Evolutionary conservation across 64 coral and sea anemone genomes (phyloP), one percentile per base, ranked within the genome.

Genomic region (Anthopleura sola): DNA sequence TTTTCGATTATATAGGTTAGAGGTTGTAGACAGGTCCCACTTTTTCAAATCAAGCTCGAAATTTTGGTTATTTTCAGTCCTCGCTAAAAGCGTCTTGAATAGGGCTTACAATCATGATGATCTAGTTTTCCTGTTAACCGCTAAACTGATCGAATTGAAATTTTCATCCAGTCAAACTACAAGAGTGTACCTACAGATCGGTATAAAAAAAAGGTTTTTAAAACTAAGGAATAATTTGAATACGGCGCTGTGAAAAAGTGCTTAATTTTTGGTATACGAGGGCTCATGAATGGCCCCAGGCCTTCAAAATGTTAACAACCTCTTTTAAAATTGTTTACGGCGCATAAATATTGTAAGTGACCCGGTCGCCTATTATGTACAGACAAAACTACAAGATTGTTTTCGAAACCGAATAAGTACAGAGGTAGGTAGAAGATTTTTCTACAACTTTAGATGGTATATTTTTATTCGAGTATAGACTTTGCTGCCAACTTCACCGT

Each of bases 41-140:
- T 66, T 66, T 66, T 66, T 66, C 60, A 66, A 66, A 26, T 66
- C 60, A 66, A 66, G 60, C 60, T 66, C 60, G 60, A n/a, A 66
- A 6, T 66, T 66, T 66, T 66, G 60, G 60, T 66, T 21, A 66
- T 66, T 66, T 66, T 66, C 60, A 66, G 60, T 21, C 60, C 60
- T 66, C 60, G 60, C 20, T 66, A 21, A 66, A 0, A 66, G 20
- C 24, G 60, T 66, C 60, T 66, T 21, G 24, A 66, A 21, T 66
- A 66, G 60, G 60, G 60, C 60, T 66, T 21, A 26, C 24, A 66
- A 26, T 66, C 60, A n/a, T 66, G 60, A 17, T 66, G 24, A 21
- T 26, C 21, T 28, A n/a, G n/a, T n/a, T n/a, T n/a, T 66, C 60
- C 24, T 23, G 60, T 21, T 66, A 66, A 66, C 60, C 9, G 60